Conservation (phyloP, 2,888 invertebrate species). For the Trypoxylon attenuatum region DNA sequence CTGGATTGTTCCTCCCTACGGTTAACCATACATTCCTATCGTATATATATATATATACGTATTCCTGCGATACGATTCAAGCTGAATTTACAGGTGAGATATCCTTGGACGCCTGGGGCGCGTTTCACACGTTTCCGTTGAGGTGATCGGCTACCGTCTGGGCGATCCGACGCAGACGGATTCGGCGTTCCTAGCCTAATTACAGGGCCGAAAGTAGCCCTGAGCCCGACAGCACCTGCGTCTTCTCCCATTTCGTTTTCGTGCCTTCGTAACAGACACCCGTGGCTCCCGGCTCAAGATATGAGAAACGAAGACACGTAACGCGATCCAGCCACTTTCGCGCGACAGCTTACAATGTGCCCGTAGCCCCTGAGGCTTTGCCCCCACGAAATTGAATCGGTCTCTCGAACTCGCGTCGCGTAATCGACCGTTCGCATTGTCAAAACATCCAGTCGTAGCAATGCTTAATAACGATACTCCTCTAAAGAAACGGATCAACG, state of each 20-base stretch:
- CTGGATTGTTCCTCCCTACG: too few relatives aligned
- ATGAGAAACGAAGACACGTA: slow-evolving; percentile 39
- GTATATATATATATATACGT: too few relatives aligned
- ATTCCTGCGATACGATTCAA: too few relatives aligned
- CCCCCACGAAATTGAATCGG: slow-evolving; percentile 13
- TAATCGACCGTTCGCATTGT: not conserved
- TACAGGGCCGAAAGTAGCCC: slow-evolving; percentile 56
- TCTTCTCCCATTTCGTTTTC: slow-evolving; percentile 58
- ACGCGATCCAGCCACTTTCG: slow-evolving; percentile 30
- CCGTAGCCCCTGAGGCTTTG: not conserved
- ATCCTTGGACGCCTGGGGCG: slow-evolving; percentile 32
- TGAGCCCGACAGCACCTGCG: slow-evolving; percentile 54
- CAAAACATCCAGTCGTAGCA: too few relatives aligned
- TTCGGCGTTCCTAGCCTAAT: slow-evolving; percentile 65
- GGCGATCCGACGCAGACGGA: slow-evolving; percentile 44
- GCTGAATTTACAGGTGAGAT: too few relatives aligned
- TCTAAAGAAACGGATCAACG: too few relatives aligned
- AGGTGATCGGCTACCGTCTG: slow-evolving; percentile 54
- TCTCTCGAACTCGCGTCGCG: slow-evolving; percentile 11
- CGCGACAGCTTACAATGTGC: not conserved
- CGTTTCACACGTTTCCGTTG: slow-evolving; percentile 50
- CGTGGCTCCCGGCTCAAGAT: slow-evolving; percentile 14
- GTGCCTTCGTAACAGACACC: slow-evolving; percentile 47
- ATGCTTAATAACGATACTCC: too few relatives aligned
- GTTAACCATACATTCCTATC: too few relatives aligned